Percentiles rank a stretch among this genome's conserved stretches.
Evolutionary conservation across 2,797 vertebrate genomes (phyloP).

Genomic region (Acipenser ruthenus): DNA sequence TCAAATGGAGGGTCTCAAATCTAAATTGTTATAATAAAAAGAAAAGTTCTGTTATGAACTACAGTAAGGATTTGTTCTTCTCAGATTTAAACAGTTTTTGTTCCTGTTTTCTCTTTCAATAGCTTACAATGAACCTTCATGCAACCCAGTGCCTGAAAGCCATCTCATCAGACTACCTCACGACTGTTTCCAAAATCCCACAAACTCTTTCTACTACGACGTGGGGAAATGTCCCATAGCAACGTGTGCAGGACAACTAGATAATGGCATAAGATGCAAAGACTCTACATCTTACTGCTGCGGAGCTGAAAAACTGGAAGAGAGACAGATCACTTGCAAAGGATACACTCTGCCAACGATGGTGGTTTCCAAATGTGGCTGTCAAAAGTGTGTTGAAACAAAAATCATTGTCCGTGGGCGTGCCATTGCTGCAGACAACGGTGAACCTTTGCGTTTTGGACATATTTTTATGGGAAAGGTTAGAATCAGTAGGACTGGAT

Average conservation of each 20-base stretch:
- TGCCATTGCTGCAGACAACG: constrained; percentile 79
- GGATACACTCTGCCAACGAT: constrained; percentile 83
- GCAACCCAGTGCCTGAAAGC: constrained; percentile 71
- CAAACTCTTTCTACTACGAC: constrained; percentile 79
- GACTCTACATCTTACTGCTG: constrained; percentile 82
- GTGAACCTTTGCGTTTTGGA: constrained; percentile 91
- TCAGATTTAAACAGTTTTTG: background rate
- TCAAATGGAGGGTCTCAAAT: no score
- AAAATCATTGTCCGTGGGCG: constrained; percentile 76
- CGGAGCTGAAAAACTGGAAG: constrained; percentile 75
- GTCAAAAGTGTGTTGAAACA: constrained; percentile 80
- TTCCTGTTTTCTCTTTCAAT: constrained; percentile 27
- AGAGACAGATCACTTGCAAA: constrained; percentile 70
- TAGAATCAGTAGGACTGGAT: constrained; percentile 86
- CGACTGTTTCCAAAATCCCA: constrained; percentile 86
- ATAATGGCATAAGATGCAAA: constrained; percentile 80
- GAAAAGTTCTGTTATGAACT: background rate
- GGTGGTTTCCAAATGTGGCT: constrained; percentile 74
- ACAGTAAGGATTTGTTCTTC: background rate
- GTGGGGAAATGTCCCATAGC: constrained; percentile 78
- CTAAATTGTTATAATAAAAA: background rate
- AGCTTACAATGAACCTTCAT: constrained; percentile 68
- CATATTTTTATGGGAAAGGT: constrained; percentile 82
- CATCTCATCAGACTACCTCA: constrained; percentile 82
- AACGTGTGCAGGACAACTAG: constrained; percentile 70